Evolutionary conservation across 2,888 invertebrate genomes (phyloP), one percentile per base, ranked within the genome.

Genomic region (Spatulosminthurus flaviceps): DNA sequence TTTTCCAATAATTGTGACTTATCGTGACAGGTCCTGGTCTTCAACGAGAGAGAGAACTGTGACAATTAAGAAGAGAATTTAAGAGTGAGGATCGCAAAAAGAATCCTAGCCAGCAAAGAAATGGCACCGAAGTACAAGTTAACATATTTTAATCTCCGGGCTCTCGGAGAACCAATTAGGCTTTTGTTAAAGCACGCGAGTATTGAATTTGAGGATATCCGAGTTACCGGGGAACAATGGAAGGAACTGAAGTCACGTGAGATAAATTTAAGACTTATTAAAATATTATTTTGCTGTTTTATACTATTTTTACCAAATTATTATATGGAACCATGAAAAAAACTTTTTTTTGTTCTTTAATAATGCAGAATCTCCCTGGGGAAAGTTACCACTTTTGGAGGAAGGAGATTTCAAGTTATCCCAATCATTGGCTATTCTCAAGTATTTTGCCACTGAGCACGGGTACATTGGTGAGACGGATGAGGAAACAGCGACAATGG

Each of bases 401-500:
- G 73, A 73, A 34, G 72, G 67, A 0, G 41, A 43, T 7, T 64
- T 73, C 28, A 43, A 22, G 11, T 26, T 78, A 4, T 64, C 73
- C 7, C 78, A 78, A 24, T 78, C 78, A 2, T n/a, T 73, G 19
- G 73, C 73, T 0, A 78, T 78, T 66, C 42, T 78, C 1, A 61
- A 73, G 26, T 78, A 78, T 41, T 51, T 78, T 7, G 78, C 51
- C 7, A 26, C 2, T 1, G 73, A 73, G 21, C 43, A 73, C 16
- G 67, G 67, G 43, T 78, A 73, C n/a, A 24, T 41, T 1, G 78
- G 78, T 1, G 61, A 21, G 22, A 66, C 29, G 24, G 41, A 11
- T 41, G 24, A 34, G 60, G 78, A 78, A 22, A 73, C 66, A 13
- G 78, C 78, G 11, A 78, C 4, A n/a, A 72, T 51, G 5, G 78